Conservation (phyloP, 2,113 vertebrate species). For the Epinephelus lanceolatus region DNA sequence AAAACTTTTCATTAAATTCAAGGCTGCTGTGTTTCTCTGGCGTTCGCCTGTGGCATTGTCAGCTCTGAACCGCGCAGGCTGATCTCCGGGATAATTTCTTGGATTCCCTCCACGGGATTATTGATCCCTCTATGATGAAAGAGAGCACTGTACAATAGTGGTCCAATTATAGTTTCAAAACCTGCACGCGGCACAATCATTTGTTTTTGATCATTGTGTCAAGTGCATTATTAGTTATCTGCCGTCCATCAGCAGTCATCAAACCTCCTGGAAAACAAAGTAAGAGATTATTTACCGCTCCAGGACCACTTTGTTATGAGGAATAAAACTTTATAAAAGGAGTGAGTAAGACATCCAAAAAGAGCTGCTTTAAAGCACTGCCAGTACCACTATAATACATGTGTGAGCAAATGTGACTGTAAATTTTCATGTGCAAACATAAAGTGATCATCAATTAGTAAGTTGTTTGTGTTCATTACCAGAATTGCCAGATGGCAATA, state of each 20-base stretch:
- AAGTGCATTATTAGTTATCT: constrained; percentile 61
- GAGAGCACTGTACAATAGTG: constrained; percentile 62
- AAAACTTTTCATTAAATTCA: constrained; percentile 76
- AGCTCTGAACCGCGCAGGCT: constrained; percentile 54
- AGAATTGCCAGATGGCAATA: constrained; percentile 66
- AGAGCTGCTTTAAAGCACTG: constrained; percentile 9
- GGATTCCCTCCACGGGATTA: constrained; percentile 69
- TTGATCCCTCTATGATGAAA: constrained; percentile 80
- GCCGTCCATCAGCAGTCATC: constrained; percentile 51
- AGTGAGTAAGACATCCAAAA: background rate
- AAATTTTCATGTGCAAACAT: constrained; percentile 33
- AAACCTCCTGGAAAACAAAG: constrained; percentile 21
- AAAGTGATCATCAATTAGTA: constrained; percentile 62
- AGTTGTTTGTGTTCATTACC: constrained; percentile 62
- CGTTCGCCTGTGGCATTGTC: constrained; percentile 60
- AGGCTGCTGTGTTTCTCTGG: constrained; percentile 53
- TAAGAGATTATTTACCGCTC: constrained; percentile 26
- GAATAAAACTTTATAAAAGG: constrained; percentile 26
- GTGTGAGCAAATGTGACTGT: constrained; percentile 10
- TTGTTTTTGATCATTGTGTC: constrained; percentile 73
- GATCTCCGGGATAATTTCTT: constrained; percentile 75
- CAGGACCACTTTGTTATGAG: constrained; percentile 28
- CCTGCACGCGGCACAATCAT: constrained; percentile 60
- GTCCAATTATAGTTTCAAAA: constrained; percentile 73
- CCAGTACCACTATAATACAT: background rate